A percentile compares a stretch with the other conserved stretches of the same genome.
Conservation (phyloP, 2,888 invertebrate species). For the Argyresthia albistria region DNA sequence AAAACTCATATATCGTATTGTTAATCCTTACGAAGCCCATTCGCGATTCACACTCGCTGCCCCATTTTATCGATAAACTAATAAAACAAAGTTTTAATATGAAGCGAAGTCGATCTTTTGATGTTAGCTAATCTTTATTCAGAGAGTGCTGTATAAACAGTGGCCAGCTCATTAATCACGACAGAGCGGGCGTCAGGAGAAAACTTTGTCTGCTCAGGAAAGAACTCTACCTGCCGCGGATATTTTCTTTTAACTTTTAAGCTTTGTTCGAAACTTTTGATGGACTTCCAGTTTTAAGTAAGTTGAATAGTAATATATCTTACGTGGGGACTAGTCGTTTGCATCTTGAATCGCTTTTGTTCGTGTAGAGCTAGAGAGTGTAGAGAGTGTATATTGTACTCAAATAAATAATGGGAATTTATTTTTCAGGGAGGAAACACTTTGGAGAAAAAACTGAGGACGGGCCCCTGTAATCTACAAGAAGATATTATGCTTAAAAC, state of each 20-base stretch:
- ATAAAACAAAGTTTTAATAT: conserved; percentile 3
- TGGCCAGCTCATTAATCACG: conserved; percentile 59
- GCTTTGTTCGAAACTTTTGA: conserved; percentile 11
- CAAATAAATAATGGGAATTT: no score
- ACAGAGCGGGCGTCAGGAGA: conserved; percentile 13
- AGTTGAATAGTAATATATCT: conserved; percentile 66
- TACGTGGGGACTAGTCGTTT: conserved; percentile 11
- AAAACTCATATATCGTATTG: no score
- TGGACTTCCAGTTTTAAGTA: conserved; percentile 20
- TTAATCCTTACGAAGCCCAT: background rate
- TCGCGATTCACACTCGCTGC: background rate
- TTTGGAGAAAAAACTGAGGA: no score
- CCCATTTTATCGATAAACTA: background rate
- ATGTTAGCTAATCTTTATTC: conserved; percentile 3
- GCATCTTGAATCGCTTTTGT: no score
- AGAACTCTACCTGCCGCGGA: conserved; percentile 62
- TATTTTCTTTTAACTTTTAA: conserved; percentile 72
- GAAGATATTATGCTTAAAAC: no score
- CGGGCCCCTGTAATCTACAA: no score
- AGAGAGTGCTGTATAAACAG: conserved; percentile 44
- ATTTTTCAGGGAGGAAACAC: no score
- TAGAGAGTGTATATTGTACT: no score
- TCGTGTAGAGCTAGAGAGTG: no score
- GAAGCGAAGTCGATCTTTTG: background rate
- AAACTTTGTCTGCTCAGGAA: conserved; percentile 60